phyloP scores from a whole-genome alignment of 2,797 vertebrate genomes.

The Brachymystax lenok region DNA sequence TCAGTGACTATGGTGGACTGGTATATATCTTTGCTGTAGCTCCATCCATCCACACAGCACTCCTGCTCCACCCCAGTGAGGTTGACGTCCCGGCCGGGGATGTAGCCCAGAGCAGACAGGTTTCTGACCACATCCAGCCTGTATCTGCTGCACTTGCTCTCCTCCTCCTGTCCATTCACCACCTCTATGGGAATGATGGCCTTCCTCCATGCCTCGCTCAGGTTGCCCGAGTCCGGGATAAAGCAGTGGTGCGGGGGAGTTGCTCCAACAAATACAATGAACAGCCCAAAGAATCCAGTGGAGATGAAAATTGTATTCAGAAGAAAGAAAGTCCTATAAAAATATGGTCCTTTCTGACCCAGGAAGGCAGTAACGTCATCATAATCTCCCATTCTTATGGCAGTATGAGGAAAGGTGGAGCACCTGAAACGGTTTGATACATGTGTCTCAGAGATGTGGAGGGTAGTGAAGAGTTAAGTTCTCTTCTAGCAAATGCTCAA shows the following conservation, averaged over 20 bases:
- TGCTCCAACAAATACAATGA: constrained; percentile 82
- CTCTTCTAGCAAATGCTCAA: constrained; percentile 2
- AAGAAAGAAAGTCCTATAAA: constrained; percentile 83
- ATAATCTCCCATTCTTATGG: constrained; percentile 78
- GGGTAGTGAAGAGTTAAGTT: constrained; percentile 2
- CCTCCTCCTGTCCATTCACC: constrained; percentile 62
- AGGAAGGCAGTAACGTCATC: constrained; percentile 81
- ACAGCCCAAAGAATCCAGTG: constrained; percentile 86
- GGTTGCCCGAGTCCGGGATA: constrained; percentile 75
- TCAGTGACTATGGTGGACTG: constrained; percentile 78
- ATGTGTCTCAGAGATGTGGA: neutral
- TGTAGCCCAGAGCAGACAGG: constrained; percentile 75
- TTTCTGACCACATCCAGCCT: constrained; percentile 75
- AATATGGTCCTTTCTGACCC: constrained; percentile 83
- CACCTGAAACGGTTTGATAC: neutral
- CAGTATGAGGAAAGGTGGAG: constrained; percentile 22
- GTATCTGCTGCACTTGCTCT: constrained; percentile 79
- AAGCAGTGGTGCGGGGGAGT: constrained; percentile 82
- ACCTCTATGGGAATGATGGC: constrained; percentile 77
- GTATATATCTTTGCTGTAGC: constrained; percentile 77
- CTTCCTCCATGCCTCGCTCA: constrained; percentile 81
- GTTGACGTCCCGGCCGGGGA: constrained; percentile 76
- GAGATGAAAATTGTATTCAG: constrained; percentile 86
- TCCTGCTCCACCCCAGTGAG: constrained; percentile 78
- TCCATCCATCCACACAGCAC: constrained; percentile 81